phyloP scores from a whole-genome alignment of 1,140 invertebrate genomes.

The Drosophila subpulchrella region DNA sequence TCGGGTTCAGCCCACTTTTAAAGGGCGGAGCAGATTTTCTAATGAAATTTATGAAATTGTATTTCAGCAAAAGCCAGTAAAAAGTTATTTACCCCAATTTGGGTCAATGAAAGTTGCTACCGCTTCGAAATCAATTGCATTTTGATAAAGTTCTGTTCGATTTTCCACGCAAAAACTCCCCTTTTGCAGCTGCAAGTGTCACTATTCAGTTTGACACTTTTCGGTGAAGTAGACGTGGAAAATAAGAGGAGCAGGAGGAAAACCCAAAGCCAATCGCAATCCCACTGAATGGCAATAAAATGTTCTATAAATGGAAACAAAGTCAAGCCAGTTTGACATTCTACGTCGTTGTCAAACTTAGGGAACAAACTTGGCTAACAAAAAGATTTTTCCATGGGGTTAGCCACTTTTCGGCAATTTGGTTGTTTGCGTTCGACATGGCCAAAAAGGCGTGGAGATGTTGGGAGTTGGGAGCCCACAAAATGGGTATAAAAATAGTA shows the following conservation, averaged over 20 bases:
- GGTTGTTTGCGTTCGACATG: conserved; percentile 61
- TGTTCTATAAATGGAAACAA: conserved; percentile 66
- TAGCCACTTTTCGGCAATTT: conserved; percentile 58
- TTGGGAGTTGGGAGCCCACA: neutral
- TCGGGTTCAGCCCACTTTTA: conserved; percentile 41
- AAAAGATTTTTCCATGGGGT: conserved; percentile 28
- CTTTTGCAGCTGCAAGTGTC: conserved; percentile 24
- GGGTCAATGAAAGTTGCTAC: conserved; percentile 72
- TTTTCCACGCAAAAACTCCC: conserved; percentile 7
- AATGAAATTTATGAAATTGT: conserved; percentile 81
- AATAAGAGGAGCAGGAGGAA: conserved; percentile 30
- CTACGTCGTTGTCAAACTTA: conserved; percentile 11
- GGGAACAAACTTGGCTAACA: conserved; percentile 8
- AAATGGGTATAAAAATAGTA: conserved; percentile 55
- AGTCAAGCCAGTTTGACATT: conserved; percentile 51
- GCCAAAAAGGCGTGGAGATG: conserved; percentile 17
- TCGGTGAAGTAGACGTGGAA: conserved; percentile 16
- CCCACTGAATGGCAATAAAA: conserved; percentile 68
- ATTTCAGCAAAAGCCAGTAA: conserved; percentile 44
- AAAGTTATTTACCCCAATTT: conserved; percentile 76
- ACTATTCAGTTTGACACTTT: conserved; percentile 63
- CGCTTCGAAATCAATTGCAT: conserved; percentile 75
- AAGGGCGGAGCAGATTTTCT: conserved; percentile 18
- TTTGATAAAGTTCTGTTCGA: conserved; percentile 66
- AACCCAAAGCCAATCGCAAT: conserved; percentile 31